Evolutionary conservation across 2,888 invertebrate genomes (phyloP), one percentile per base, ranked within the genome.

Genomic region (Troides oblongomaculatus): DNA sequence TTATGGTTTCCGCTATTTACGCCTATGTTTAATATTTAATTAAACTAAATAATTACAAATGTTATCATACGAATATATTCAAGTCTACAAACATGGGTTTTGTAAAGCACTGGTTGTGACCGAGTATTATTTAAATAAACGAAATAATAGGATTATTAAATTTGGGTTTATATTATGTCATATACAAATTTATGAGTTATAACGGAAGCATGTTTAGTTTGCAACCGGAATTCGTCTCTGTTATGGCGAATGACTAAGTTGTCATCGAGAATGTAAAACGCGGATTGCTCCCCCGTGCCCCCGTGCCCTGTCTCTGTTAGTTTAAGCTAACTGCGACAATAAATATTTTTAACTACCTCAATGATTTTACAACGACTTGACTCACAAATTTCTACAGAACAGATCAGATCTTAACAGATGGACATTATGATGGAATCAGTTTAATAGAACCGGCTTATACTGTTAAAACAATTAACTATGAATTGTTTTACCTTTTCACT

Each of bases 251-350:
- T 86, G 88, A 87, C 80, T 82, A 78, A 87, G 82, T 86, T 93
- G 93, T 93, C 93, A 92, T 89, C 93, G 82, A 84, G 90, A 86
- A 87, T 91, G 88, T 92, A 90, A 91, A 92, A 87, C 85, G 80
- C 83, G 78, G 81, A 80, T 82, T 77, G 81, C 84, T 79, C 84
- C 86, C 83, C 80, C 82, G 77, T 80, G 81, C 84, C 86, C 83
- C 81, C 82, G 77, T 80, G 81, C 81, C 80, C 78, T 81, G 84
- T 82, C 79, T 80, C 80, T 90, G 87, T 91, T 89, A 82, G 82
- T 87, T 85, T 83, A 88, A 88, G 82, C 86, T 86, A 87, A 89
- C 86, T 87, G 83, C 85, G 76, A 87, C 84, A 86, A 90, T 92
- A 87, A 92, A 92, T 88, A 86, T 84, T 79, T 85, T 92, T 90